A percentile compares a stretch with the other conserved stretches of the same genome.
These are phyloP conservation scores for Apeltes quadracus DNA, from an alignment of 2,113 vertebrate species.

Conservation along the genomic window DNA sequence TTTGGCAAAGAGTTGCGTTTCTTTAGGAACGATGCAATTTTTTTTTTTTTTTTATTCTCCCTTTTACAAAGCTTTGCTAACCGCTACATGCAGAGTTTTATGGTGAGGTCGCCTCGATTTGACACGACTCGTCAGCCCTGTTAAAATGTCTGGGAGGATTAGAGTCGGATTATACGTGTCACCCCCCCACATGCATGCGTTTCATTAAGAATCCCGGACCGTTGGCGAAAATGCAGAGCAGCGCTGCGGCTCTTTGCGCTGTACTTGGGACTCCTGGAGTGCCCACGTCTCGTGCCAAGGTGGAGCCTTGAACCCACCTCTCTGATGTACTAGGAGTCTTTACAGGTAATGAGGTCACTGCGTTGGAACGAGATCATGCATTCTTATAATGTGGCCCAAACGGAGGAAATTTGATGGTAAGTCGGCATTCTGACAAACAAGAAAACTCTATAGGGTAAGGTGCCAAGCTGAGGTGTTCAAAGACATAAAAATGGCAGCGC, in stretches of 20 bases:
- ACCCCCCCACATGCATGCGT: slow-evolving; percentile 55
- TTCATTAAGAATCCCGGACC: slow-evolving; percentile 59
- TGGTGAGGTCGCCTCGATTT: slow-evolving; percentile 71
- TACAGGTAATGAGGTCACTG: slow-evolving; percentile 70
- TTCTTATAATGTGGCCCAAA: slow-evolving; percentile 57
- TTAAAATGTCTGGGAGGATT: slow-evolving; percentile 76
- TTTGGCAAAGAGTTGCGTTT: slow-evolving; percentile 68
- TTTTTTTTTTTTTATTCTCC: slow-evolving; percentile 33
- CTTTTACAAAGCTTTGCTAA: slow-evolving; percentile 61
- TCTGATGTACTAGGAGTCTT: slow-evolving; percentile 58
- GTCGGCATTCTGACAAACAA: slow-evolving; percentile 29
- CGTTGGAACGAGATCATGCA: slow-evolving; percentile 57
- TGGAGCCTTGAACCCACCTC: slow-evolving; percentile 36
- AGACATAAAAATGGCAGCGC: slow-evolving; percentile 52
- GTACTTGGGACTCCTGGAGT: slow-evolving; percentile 56
- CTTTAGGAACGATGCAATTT: slow-evolving; percentile 67
- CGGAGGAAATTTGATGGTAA: slow-evolving; percentile 51
- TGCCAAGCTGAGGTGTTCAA: slow-evolving; percentile 44
- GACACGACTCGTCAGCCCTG: slow-evolving; percentile 69
- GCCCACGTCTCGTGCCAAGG: slow-evolving; percentile 57
- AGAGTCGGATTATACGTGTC: slow-evolving; percentile 63
- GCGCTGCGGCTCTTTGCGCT: slow-evolving; percentile 27
- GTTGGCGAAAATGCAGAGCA: slow-evolving; percentile 32
- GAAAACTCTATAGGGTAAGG: slow-evolving; percentile 17
- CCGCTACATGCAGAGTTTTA: slow-evolving; percentile 67